These are phyloP conservation scores for Salarias fasciatus DNA, from an alignment of 2,797 vertebrate species.

Conservation along the genomic window DNA sequence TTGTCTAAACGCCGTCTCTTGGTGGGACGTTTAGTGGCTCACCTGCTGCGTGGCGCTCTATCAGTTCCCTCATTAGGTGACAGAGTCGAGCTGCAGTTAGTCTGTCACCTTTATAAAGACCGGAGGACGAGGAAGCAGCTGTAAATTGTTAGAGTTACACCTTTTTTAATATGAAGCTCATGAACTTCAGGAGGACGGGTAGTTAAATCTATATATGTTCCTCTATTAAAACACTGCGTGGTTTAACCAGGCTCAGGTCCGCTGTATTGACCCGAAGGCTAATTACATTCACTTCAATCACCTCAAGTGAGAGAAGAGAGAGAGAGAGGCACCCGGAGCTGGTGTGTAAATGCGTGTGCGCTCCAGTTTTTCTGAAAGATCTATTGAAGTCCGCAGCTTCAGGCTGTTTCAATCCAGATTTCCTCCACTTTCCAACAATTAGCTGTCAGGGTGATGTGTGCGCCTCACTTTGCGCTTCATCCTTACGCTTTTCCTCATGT, in stretches of 20 bases:
- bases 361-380: no score
- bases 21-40: neutral
- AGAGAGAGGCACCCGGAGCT: neutral
- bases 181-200: slow-evolving; percentile 14
- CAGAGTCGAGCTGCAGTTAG: slow-evolving; percentile 17
- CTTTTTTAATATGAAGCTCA: slow-evolving; percentile 26
- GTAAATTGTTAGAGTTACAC: slow-evolving; percentile 8
- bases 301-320: slow-evolving; percentile 1
- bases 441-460: no score
- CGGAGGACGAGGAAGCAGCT: slow-evolving; percentile 9
- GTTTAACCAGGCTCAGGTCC: slow-evolving; percentile 24
- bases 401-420: no score
- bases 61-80: slow-evolving; percentile 26
- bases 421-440: no score
- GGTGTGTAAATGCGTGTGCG: neutral
- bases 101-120: slow-evolving; percentile 24
- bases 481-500: neutral
- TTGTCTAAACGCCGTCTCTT: neutral
- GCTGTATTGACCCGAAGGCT: slow-evolving; percentile 17
- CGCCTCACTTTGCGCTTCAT: slow-evolving; percentile 1
- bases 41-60: no score
- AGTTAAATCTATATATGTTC: slow-evolving; percentile 40
- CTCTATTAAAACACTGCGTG: slow-evolving; percentile 29
- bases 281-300: slow-evolving; percentile 9
- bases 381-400: no score